Evolutionary conservation across 1,140 invertebrate genomes (phyloP).

Genomic region (Chironomus tepperi): DNA sequence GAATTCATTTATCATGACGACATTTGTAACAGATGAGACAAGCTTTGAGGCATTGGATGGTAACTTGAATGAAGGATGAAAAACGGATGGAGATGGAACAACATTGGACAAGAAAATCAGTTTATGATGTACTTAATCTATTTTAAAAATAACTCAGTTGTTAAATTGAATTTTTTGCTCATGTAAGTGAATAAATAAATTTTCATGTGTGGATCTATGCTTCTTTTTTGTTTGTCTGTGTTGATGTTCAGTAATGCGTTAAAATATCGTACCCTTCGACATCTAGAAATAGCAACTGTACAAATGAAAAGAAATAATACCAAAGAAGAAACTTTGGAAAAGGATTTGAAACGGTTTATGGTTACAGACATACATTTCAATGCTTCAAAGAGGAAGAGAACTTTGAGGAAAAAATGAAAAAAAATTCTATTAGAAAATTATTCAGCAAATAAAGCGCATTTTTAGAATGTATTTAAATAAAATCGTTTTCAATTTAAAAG

Average conservation of each 20-base stretch:
- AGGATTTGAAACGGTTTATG: neutral
- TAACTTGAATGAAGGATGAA: neutral
- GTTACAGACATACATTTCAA: neutral
- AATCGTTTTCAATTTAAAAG: no score
- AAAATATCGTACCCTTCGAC: neutral
- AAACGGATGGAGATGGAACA: neutral
- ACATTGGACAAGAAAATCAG: constrained; percentile 1
- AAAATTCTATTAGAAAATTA: neutral
- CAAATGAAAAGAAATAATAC: no score
- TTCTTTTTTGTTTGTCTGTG: neutral
- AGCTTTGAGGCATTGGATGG: neutral
- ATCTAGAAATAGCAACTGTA: no score
- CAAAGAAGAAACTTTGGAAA: neutral
- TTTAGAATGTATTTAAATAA: no score
- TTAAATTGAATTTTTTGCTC: constrained; percentile 17
- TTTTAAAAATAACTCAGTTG: constrained; percentile 20
- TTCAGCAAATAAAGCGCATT: no score
- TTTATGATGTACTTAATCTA: constrained; percentile 22
- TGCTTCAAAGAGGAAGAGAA: neutral
- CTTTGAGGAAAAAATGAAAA: neutral
- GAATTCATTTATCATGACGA: constrained; percentile 8
- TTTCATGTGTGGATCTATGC: neutral
- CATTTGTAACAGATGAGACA: constrained; percentile 13
- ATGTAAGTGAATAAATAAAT: no score
- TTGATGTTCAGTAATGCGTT: neutral